Evolutionary conservation across 2,797 vertebrate genomes (phyloP), one percentile per base, ranked within the genome.

Genomic region (Dicrostonyx torquatus): DNA sequence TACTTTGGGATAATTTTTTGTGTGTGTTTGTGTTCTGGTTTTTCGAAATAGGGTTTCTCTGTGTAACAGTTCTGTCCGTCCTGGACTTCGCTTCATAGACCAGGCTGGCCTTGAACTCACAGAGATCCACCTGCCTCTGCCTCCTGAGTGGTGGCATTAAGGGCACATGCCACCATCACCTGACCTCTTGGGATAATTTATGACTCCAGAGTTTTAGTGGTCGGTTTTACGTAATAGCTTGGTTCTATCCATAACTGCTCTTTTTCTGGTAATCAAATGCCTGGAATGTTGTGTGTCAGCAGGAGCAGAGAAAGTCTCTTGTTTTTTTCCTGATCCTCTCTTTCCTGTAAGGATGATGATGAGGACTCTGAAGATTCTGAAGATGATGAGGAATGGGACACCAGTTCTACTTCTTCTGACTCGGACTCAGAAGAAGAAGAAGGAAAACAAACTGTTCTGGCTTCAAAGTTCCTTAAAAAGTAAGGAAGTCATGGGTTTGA

Each of bases 381-480:
- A 0, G 99, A 99, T 6, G 99, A 98, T n/a, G 99, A 99, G 97
- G 99, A 99, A 87, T 99, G 99, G 99, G 98, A 99, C 64, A 98
- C 98, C 0, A 99, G 99, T 64, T 98, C 98, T 0, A 98, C 98
- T 0, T 99, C 98, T 90, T 99, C 99, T 18, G 98, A 98, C 77
- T 98, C 99, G 0, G 99, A 99, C 94, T 99, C 99, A 0, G 99
- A 99, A 29, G 99, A 99, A 1, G 99, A 98, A 0, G 99, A 99
- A 6, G 98, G 97, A 55, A 99, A 98, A 93, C 98, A 98, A 18
- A 97, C 98, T 0, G 99, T 98, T 0, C 95, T 99, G 96, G 99
- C 99, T 26, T 93, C 97, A 14, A 98, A 98, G 95, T 99, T 99
- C 98, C 99, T 99, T 89, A 99, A 99, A 94, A 99, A 99, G 99